These are phyloP conservation scores for Bubalus kerabau DNA, from an alignment of 2,113 vertebrate species.

Conservation along the genomic window DNA sequence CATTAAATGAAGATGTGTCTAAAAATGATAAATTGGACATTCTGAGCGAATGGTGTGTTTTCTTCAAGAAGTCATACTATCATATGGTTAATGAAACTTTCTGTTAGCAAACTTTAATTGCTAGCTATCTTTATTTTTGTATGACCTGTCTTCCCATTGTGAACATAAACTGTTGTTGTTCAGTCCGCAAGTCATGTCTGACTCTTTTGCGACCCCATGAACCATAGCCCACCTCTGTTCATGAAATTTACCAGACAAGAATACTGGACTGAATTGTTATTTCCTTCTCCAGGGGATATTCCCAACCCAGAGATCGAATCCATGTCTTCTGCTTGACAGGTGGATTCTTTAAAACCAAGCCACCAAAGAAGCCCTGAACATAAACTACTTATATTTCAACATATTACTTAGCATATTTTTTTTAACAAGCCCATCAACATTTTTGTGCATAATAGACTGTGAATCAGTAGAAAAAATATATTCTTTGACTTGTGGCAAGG, in stretches of 20 bases:
- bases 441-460: neutral
- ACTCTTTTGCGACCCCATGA: neutral
- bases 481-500: neutral
- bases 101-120: neutral
- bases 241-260: neutral
- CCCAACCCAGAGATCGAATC: neutral
- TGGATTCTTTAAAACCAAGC: neutral
- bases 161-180: neutral
- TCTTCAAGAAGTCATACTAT: neutral
- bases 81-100: neutral
- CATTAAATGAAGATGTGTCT: neutral
- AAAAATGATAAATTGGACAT: constrained; percentile 8
- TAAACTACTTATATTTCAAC: neutral
- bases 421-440: neutral
- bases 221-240: neutral
- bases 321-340: neutral
- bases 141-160: neutral
- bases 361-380: neutral
- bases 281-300: neutral
- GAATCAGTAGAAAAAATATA: neutral
- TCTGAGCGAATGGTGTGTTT: neutral
- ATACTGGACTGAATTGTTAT: neutral
- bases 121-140: constrained; percentile 15
- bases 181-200: neutral
- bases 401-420: neutral